These are phyloP conservation scores for Aspidoscelis tigris DNA, from an alignment of 2,113 vertebrate genomes.

Conservation along the genomic window DNA sequence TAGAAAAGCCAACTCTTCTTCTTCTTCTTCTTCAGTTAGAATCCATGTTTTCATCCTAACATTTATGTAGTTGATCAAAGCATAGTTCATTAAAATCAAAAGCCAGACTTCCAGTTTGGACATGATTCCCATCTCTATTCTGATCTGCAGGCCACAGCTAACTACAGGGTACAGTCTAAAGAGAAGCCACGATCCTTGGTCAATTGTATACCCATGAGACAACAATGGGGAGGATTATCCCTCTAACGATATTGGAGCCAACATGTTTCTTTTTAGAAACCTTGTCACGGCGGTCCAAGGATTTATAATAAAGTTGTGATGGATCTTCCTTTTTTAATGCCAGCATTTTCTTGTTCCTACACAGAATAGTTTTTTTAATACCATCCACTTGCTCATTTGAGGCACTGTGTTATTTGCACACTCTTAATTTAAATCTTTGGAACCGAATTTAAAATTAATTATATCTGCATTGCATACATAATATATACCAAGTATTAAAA, in stretches of 20 bases:
- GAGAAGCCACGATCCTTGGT: neutral
- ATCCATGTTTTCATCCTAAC: no score
- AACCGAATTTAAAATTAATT: slow-evolving; percentile 72
- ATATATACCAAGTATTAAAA: slow-evolving; percentile 71
- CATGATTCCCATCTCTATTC: no score
- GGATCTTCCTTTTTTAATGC: slow-evolving; percentile 12
- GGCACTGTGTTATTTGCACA: slow-evolving; percentile 40
- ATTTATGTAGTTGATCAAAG: no score
- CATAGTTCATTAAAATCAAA: no score
- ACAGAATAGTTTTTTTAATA: neutral
- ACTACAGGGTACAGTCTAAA: no score
- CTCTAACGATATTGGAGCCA: neutral
- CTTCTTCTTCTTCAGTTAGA: no score
- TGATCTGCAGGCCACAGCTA: no score
- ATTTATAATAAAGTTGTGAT: neutral
- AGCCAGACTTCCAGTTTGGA: no score
- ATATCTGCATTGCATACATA: slow-evolving; percentile 52
- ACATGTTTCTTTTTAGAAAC: neutral
- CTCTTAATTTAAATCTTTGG: slow-evolving; percentile 54
- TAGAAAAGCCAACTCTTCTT: no score
- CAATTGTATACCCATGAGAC: neutral
- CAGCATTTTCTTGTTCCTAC: neutral
- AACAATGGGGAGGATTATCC: neutral
- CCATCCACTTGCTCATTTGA: neutral
- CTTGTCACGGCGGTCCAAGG: neutral